These are phyloP conservation scores for Caenorhabditis latens DNA, from an alignment of 1,140 invertebrate genomes.

Conservation along the genomic window DNA sequence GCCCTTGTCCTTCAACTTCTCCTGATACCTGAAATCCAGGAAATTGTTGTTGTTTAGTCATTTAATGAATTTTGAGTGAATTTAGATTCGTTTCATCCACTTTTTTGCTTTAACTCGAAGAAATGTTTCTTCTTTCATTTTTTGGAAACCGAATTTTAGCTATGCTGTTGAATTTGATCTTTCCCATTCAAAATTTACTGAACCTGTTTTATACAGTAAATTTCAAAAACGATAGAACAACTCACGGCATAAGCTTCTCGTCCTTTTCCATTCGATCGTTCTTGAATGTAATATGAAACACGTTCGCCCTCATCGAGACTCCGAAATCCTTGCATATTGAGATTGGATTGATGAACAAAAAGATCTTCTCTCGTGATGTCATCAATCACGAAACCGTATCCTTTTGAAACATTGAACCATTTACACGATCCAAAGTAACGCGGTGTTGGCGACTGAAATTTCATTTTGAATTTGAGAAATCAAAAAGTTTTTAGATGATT, in stretches of 20 bases:
- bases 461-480: background rate
- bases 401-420: slow-evolving; percentile 63
- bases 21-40: slow-evolving; percentile 26
- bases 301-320: slow-evolving; percentile 59
- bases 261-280: slow-evolving; percentile 49
- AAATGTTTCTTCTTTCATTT: too few species aligned
- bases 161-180: too few species aligned
- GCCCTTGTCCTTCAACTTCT: slow-evolving; percentile 54
- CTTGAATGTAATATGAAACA: slow-evolving; percentile 56
- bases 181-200: too few species aligned
- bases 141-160: too few species aligned
- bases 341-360: slow-evolving; percentile 62
- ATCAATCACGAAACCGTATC: slow-evolving; percentile 59
- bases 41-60: too few species aligned
- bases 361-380: slow-evolving; percentile 45
- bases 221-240: background rate
- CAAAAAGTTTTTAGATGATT: background rate
- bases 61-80: too few species aligned
- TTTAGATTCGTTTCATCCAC: too few species aligned
- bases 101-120: too few species aligned
- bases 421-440: slow-evolving; percentile 54
- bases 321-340: slow-evolving; percentile 62
- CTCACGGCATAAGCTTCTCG: slow-evolving; percentile 54
- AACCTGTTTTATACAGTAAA: too few species aligned
- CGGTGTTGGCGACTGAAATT: slow-evolving; percentile 31